phyloP scores from a whole-genome alignment of 2,888 invertebrate species.

The Operophtera brumata region DNA sequence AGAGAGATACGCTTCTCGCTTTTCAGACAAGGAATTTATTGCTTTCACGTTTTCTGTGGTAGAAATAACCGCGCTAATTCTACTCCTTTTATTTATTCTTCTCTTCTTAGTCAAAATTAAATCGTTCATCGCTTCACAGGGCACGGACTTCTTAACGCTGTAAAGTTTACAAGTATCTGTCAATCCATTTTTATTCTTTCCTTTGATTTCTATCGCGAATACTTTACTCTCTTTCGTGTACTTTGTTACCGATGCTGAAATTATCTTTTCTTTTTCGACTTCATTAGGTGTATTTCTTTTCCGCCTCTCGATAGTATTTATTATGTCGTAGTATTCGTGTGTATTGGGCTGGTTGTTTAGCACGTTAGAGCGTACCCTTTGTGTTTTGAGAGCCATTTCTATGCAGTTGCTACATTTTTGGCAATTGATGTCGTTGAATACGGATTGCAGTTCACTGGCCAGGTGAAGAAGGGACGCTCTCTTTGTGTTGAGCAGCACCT shows the following conservation, averaged over 20 bases:
- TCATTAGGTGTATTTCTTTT: conserved; percentile 14
- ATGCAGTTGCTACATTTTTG: conserved; percentile 52
- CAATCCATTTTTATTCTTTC: conserved; percentile 28
- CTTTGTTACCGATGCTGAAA: conserved; percentile 54
- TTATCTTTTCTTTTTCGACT: conserved; percentile 31
- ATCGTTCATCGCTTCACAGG: conserved; percentile 52
- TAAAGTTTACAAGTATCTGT: conserved; percentile 52
- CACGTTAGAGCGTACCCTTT: conserved; percentile 32
- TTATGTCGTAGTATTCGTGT: conserved; percentile 39
- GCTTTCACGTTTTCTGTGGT: conserved; percentile 23
- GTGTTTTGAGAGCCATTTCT: conserved; percentile 49
- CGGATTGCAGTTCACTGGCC: conserved; percentile 40
- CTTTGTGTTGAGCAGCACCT: conserved; percentile 41
- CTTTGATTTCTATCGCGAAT: conserved; percentile 61
- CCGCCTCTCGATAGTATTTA: conserved; percentile 15
- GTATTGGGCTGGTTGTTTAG: conserved; percentile 25
- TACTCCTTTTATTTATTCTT: conserved; percentile 46
- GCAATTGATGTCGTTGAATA: conserved; percentile 48
- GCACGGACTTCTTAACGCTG: conserved; percentile 51
- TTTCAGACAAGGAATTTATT: conserved; percentile 40
- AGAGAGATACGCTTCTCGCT: conserved; percentile 51
- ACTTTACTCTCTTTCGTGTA: conserved; percentile 50
- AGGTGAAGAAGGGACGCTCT: conserved; percentile 33
- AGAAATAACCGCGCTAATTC: conserved; percentile 33
- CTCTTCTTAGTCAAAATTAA: conserved; percentile 42